A percentile compares a stretch with the other conserved stretches of the same genome.
These are phyloP conservation scores for Paratilapia polleni DNA, from an alignment of 2,113 vertebrate genomes.

Conservation along the genomic window DNA sequence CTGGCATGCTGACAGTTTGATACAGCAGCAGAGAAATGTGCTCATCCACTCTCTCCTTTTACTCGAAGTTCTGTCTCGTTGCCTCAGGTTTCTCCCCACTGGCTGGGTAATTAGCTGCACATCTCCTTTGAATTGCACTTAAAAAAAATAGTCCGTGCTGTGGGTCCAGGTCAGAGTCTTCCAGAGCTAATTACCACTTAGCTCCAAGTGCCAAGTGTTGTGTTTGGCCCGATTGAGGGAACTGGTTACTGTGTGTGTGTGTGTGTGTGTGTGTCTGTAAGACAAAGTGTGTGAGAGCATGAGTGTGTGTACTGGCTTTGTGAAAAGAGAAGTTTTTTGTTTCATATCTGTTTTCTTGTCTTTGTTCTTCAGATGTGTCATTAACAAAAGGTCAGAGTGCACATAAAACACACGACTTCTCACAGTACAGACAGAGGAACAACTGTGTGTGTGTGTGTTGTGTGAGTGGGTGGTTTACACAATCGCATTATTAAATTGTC, in stretches of 20 bases:
- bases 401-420: neutral
- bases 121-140: conserved; percentile 80
- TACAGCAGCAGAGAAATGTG: neutral
- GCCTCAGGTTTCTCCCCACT: conserved; percentile 39
- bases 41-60: neutral
- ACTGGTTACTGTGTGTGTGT: neutral
- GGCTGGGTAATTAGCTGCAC: conserved; percentile 75
- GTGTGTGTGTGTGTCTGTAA: conserved; percentile 8
- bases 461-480: neutral
- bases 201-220: conserved; percentile 79
- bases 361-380: neutral
- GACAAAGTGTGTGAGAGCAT: neutral
- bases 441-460: neutral
- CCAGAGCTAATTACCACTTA: conserved; percentile 76
- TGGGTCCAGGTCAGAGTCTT: conserved; percentile 42
- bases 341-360: neutral
- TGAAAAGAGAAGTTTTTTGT: fast-evolving
- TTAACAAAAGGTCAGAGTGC: neutral
- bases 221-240: conserved; percentile 54
- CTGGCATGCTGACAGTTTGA: neutral
- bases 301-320: neutral
- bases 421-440: neutral
- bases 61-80: neutral
- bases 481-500: neutral
- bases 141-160: conserved; percentile 61